These are phyloP conservation scores for Tipula unca DNA, from an alignment of 2,888 invertebrate genomes.

Conservation along the genomic window DNA sequence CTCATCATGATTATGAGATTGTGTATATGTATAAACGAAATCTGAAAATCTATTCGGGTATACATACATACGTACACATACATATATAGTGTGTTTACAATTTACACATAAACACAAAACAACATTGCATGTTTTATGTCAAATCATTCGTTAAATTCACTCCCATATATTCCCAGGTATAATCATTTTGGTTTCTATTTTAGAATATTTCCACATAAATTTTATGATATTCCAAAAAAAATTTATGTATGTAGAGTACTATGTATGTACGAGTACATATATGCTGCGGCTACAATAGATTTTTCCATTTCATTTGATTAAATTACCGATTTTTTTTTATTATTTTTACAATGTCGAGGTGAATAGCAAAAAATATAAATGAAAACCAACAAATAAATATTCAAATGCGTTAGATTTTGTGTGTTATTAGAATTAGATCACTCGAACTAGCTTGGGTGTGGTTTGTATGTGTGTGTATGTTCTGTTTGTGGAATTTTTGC, in stretches of 20 bases:
- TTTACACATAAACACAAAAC: too few relatives aligned
- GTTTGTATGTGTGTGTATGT: neutral
- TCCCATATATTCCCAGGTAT: neutral
- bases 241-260: too few relatives aligned
- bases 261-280: too few relatives aligned
- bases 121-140: neutral
- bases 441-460: neutral
- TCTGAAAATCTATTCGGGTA: too few relatives aligned
- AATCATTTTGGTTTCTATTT: neutral
- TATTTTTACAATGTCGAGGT: neutral
- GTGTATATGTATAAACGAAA: too few relatives aligned
- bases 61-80: too few relatives aligned
- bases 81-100: too few relatives aligned
- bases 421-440: neutral
- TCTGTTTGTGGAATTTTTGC: neutral
- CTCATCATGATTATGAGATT: too few relatives aligned
- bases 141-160: neutral
- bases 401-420: neutral
- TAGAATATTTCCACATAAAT: neutral
- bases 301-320: conserved; percentile 14
- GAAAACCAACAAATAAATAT: neutral
- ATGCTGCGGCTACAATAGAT: neutral
- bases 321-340: neutral
- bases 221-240: neutral
- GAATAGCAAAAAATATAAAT: conserved; percentile 1